phyloP scores from a whole-genome alignment of 2,797 vertebrate species.

The Lycodopsis pacificus region DNA sequence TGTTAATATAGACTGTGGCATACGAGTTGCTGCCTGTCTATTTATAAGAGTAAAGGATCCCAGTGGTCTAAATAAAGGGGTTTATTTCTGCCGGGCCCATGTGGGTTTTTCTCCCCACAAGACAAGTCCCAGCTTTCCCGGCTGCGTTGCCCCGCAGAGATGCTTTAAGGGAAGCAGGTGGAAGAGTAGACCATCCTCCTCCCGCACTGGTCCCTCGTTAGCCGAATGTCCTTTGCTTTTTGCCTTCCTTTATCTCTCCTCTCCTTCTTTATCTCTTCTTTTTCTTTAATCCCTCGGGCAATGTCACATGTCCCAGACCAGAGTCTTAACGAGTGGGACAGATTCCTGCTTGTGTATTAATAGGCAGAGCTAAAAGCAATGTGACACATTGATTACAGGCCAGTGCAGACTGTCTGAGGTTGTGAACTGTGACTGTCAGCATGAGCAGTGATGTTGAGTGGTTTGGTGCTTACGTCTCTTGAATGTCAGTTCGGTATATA shows the following conservation, averaged over 20 bases:
- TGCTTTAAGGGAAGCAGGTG: conserved; percentile 27
- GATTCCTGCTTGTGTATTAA: conserved; percentile 59
- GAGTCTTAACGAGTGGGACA: conserved; percentile 31
- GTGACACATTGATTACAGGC: conserved; percentile 69
- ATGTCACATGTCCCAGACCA: conserved; percentile 38
- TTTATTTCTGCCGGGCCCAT: conserved; percentile 18
- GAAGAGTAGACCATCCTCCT: neutral
- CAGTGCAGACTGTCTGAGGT: conserved; percentile 57
- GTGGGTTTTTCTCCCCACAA: conserved; percentile 51
- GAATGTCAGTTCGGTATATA: too few species aligned
- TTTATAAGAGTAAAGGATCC: conserved; percentile 61
- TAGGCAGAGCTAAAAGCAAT: conserved; percentile 42
- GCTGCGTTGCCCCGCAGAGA: conserved; percentile 10
- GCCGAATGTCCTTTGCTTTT: conserved; percentile 43
- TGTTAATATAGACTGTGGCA: conserved; percentile 25
- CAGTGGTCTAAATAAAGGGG: conserved; percentile 71
- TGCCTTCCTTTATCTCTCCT: conserved; percentile 38
- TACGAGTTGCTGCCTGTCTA: conserved; percentile 33
- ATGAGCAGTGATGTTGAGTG: conserved; percentile 9
- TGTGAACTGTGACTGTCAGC: conserved; percentile 60
- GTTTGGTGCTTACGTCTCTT: conserved; percentile 48
- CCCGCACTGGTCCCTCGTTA: conserved; percentile 28
- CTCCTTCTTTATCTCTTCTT: conserved; percentile 20
- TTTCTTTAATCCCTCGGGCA: conserved; percentile 38
- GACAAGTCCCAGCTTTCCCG: conserved; percentile 48